Base-by-base conservation (phyloP, 2,797 vertebrate species). In the Pteropus rufus region DNA sequence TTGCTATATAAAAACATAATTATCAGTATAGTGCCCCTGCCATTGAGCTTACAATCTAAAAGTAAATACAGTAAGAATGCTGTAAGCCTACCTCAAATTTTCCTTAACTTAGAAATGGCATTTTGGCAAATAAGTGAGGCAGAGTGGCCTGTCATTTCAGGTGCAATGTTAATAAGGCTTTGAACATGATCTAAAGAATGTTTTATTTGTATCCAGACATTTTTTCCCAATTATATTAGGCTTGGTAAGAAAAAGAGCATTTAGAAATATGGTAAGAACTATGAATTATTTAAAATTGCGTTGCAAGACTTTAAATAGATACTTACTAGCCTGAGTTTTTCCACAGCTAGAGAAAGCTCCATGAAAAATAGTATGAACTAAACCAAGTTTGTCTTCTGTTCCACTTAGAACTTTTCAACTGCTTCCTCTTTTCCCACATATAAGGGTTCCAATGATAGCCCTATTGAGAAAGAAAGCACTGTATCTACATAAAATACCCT, bases 31-130 rank as follows among this genome's bases (percentile, higher is more conserved):
- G 83, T 91, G 75, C 97, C 91, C 89, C 89, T 96, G 93, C 86
- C 81, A 96, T 77, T 67, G 60, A 95, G 97, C 86, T 96, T 95
- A 97, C 95, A 95, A 88, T 96, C 80, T 92, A 97, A 92, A 96
- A 80, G 46, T 80, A 94, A 96, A 85, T 52, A 88, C 46, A 87
- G 7, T 39, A 82, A 77, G 34, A 75, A 93, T 96, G 76, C 81
- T 73, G 2, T 83, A 24, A 95, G 89, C 62, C 29, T 41, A 70
- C n/a, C 18, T 95, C 46, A 92, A 89, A 89, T 56, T 70, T 92
- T 93, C 58, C 64, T 83, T 89, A 79, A 92, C 52, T 92, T 89
- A 91, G 44, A 96, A 96, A 86, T 60, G 54, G 80, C 79, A 31
- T 82, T 96, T 95, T 94, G 92, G 91, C 92, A 97, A 96, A 79